phyloP scores from a whole-genome alignment of 2,113 vertebrate species.

The Urocolius indicus region DNA sequence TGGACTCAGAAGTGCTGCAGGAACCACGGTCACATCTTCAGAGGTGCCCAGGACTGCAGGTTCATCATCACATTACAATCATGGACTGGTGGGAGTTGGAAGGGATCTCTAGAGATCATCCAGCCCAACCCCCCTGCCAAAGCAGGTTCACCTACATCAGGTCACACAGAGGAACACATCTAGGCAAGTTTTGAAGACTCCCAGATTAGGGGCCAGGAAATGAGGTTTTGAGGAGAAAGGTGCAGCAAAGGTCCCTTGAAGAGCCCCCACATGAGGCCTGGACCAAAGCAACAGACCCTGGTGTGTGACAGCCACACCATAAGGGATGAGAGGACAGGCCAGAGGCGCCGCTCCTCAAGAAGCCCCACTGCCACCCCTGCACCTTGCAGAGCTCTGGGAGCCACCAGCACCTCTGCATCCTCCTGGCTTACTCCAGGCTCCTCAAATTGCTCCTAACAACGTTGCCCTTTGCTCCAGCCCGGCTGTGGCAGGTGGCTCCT shows the following conservation, averaged over 20 bases:
- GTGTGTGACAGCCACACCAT: fast-evolving
- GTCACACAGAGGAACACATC: too few species aligned
- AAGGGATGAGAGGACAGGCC: neutral
- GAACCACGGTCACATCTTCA: neutral
- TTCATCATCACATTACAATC: too few species aligned
- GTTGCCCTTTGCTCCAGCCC: fast-evolving
- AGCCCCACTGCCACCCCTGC: neutral
- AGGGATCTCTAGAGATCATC: too few species aligned
- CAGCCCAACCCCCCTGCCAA: too few species aligned
- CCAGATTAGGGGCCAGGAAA: too few species aligned
- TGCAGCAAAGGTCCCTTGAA: neutral
- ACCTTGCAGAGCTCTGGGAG: neutral
- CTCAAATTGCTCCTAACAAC: fast-evolving
- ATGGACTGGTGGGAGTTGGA: too few species aligned
- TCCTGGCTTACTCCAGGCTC: neutral
- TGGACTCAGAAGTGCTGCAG: neutral
- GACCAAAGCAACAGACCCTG: neutral
- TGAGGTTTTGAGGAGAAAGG: neutral
- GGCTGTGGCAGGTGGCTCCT: fast-evolving
- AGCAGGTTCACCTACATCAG: too few species aligned
- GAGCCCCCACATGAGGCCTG: neutral
- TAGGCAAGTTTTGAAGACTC: too few species aligned
- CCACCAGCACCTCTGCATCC: neutral
- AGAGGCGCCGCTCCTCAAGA: neutral
- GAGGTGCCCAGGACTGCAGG: neutral